Conservation (phyloP, 2,888 invertebrate species). For the Pammene aurita region DNA sequence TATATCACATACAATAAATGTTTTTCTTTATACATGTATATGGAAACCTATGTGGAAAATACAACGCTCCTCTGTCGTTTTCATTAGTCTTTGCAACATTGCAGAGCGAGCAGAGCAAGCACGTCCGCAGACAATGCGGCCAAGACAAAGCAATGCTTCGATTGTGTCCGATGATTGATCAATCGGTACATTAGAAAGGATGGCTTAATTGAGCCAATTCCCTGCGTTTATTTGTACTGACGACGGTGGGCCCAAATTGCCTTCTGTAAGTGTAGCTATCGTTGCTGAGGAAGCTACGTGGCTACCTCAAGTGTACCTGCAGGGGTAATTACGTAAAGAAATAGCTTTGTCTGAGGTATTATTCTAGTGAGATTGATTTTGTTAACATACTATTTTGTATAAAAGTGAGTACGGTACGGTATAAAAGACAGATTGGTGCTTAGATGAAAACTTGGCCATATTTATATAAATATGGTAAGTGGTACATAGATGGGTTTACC, state of each 20-base stretch:
- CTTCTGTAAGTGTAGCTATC: slow-evolving; percentile 41
- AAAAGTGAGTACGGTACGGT: no score
- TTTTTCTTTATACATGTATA: no score
- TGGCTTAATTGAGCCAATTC: slow-evolving; percentile 75
- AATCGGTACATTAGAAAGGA: slow-evolving; percentile 79
- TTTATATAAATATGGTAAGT: no score
- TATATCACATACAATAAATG: no score
- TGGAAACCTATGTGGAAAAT: background rate
- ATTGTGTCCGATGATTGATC: slow-evolving; percentile 79
- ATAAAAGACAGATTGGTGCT: no score
- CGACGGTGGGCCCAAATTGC: slow-evolving; percentile 46
- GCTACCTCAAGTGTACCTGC: slow-evolving; percentile 37
- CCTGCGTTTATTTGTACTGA: slow-evolving; percentile 73
- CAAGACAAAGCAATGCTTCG: slow-evolving; percentile 70
- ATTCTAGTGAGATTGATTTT: background rate
- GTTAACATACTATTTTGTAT: background rate
- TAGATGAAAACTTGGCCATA: no score
- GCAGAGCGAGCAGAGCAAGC: slow-evolving; percentile 58
- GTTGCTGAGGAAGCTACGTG: slow-evolving; percentile 41
- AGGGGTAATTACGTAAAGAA: slow-evolving; percentile 36
- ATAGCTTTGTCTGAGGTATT: slow-evolving; percentile 21
- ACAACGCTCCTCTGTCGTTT: slow-evolving; percentile 8
- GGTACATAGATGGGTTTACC: no score
- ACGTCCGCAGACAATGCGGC: slow-evolving; percentile 69
- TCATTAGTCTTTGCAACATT: slow-evolving; percentile 50